Percentiles rank a stretch among this genome's conserved stretches.
Conservation (phyloP, 2,113 vertebrate species). For the Rhipidura dahli region DNA sequence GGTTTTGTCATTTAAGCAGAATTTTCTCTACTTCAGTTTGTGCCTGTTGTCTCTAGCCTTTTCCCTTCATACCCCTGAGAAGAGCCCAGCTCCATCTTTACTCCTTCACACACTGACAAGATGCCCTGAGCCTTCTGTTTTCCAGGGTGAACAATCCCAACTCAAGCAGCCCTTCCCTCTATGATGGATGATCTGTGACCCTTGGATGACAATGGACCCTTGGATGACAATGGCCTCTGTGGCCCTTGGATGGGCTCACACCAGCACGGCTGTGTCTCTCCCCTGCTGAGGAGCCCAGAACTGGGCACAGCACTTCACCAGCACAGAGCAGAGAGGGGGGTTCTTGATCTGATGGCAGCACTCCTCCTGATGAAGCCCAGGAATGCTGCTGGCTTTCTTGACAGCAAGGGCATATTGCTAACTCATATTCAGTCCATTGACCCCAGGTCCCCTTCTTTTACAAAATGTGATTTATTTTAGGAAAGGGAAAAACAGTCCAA, state of each 20-base stretch:
- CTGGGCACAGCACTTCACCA: neutral
- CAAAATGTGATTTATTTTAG: neutral
- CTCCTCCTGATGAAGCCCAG: neutral
- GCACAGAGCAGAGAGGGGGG: neutral
- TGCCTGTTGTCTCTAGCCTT: neutral
- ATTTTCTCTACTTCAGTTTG: neutral
- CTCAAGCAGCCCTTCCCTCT: neutral
- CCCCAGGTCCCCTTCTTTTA: neutral
- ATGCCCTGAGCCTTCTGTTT: neutral
- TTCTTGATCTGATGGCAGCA: neutral
- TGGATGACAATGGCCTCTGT: neutral
- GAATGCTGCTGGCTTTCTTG: neutral
- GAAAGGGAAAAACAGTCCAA: neutral
- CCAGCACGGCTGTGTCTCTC: neutral
- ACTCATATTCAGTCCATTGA: neutral
- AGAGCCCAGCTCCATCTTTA: neutral
- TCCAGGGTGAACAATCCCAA: neutral
- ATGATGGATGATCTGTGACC: neutral
- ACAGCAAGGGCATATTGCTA: neutral
- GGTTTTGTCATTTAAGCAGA: neutral
- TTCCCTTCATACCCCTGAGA: neutral
- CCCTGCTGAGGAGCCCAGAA: neutral
- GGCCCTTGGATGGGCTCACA: neutral
- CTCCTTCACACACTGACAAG: neutral
- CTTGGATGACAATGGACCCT: no score